Evolutionary conservation across 1,140 invertebrate genomes (phyloP).

Genomic region (Sesamia nonagrioides): DNA sequence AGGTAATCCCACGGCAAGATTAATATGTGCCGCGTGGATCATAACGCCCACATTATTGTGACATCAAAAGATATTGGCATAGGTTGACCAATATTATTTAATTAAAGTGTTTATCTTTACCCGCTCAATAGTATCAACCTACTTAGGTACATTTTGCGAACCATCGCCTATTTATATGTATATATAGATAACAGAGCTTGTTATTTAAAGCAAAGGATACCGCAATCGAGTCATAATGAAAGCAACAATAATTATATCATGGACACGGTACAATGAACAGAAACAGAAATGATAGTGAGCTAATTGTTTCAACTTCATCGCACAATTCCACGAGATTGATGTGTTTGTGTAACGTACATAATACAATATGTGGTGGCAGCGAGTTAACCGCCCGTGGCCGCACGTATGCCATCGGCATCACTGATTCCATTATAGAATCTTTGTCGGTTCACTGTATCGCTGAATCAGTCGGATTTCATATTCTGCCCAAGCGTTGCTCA

Average conservation of each 20-base stretch:
- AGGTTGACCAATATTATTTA: neutral
- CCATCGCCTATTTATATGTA: no score
- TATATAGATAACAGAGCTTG: neutral
- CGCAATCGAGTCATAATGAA: constrained; percentile 5
- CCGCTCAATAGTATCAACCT: neutral
- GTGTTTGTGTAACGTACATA: constrained; percentile 36
- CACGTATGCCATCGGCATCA: constrained; percentile 73
- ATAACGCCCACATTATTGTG: constrained; percentile 12
- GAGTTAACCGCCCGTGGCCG: constrained; percentile 57
- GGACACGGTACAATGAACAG: constrained; percentile 38
- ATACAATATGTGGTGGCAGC: constrained; percentile 10
- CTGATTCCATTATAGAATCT: constrained; percentile 49
- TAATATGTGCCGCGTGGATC: constrained; percentile 36
- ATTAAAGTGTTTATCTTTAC: neutral
- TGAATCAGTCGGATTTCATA: constrained; percentile 59
- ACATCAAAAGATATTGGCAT: constrained; percentile 25
- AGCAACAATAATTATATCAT: constrained; percentile 24
- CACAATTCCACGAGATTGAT: constrained; percentile 44
- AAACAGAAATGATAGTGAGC: constrained; percentile 48
- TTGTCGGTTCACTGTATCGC: constrained; percentile 30
- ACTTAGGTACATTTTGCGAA: neutral
- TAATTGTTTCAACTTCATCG: constrained; percentile 47
- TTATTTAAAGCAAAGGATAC: neutral
- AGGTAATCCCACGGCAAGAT: constrained; percentile 37
- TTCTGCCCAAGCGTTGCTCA: constrained; percentile 60